Evolutionary conservation across 2,797 vertebrate species (phyloP).

Genomic region (Danio albolineatus): DNA sequence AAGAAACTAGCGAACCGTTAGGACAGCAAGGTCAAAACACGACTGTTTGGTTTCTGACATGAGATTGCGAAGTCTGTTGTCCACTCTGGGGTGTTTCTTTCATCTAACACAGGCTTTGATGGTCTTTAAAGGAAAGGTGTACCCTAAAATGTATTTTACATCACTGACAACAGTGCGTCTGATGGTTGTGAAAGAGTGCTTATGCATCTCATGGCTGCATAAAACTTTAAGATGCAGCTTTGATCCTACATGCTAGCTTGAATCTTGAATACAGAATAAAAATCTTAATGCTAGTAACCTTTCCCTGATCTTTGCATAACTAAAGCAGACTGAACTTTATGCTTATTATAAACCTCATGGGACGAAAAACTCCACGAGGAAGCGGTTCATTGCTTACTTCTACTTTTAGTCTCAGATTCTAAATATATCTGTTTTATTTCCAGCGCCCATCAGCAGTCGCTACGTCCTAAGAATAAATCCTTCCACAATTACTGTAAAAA

Average conservation of each 20-base stretch:
- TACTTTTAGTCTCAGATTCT: not conserved
- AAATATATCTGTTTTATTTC: not conserved
- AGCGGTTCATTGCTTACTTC: not conserved
- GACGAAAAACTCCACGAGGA: not conserved
- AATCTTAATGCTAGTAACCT: not conserved
- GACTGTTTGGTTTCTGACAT: slow-evolving; percentile 49
- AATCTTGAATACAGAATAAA: slow-evolving; percentile 16
- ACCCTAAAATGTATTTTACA: slow-evolving; percentile 36
- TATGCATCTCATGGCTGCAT: slow-evolving; percentile 22
- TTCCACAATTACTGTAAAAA: slow-evolving; percentile 10
- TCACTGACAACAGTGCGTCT: slow-evolving; percentile 44
- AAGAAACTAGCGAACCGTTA: slow-evolving; percentile 68
- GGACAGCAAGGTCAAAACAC: slow-evolving; percentile 60
- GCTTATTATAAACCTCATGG: not conserved
- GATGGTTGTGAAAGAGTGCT: slow-evolving; percentile 32
- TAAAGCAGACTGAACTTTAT: not conserved
- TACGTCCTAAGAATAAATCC: slow-evolving; percentile 6
- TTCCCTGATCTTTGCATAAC: not conserved
- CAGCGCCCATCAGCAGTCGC: slow-evolving; percentile 1
- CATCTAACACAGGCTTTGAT: slow-evolving; percentile 43
- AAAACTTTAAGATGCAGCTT: slow-evolving; percentile 18
- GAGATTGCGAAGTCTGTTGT: slow-evolving; percentile 19
- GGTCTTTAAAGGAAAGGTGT: slow-evolving; percentile 41
- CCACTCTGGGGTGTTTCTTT: slow-evolving; percentile 35
- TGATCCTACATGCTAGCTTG: slow-evolving; percentile 2